Conservation (phyloP, 2,797 vertebrate genomes). For the Argyrosomus regius region DNA sequence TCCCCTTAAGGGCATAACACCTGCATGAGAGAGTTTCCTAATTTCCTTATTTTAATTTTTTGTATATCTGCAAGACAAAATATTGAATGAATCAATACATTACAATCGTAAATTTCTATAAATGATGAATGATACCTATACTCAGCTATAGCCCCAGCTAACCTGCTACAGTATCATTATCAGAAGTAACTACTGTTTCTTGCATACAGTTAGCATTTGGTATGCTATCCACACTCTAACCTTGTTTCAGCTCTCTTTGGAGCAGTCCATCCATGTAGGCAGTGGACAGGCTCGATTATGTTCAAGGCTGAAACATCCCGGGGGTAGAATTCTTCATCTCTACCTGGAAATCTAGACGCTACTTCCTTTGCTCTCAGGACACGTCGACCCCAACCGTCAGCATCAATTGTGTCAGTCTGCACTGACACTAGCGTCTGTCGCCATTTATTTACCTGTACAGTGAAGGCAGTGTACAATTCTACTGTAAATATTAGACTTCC, state of each 20-base stretch:
- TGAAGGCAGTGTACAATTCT: slow-evolving; percentile 29
- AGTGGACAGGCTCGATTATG: slow-evolving; percentile 71
- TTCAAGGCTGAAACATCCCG: slow-evolving; percentile 71
- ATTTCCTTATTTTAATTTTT: too few relatives aligned
- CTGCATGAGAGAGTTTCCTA: too few relatives aligned
- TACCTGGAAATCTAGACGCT: slow-evolving; percentile 61
- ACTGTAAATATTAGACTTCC: slow-evolving; percentile 54
- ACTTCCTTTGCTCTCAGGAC: slow-evolving; percentile 60
- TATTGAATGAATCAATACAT: too few relatives aligned
- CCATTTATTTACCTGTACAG: slow-evolving; percentile 62
- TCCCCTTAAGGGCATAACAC: too few relatives aligned
- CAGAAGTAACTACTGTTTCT: slow-evolving; percentile 2
- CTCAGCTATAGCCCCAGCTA: neutral
- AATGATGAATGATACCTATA: too few relatives aligned
- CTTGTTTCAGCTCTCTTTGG: slow-evolving; percentile 58
- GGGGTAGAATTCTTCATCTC: slow-evolving; percentile 70
- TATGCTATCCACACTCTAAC: slow-evolving; percentile 54
- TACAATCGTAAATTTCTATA: too few relatives aligned
- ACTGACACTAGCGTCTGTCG: slow-evolving; percentile 70
- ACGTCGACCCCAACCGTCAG: slow-evolving; percentile 58
- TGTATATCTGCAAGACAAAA: too few relatives aligned
- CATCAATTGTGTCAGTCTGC: slow-evolving; percentile 65
- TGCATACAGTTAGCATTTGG: slow-evolving; percentile 37
- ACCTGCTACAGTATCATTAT: neutral
- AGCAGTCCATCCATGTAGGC: slow-evolving; percentile 66